Base-by-base conservation (phyloP, 2,888 invertebrate species). In the Bellardia bayeri region DNA sequence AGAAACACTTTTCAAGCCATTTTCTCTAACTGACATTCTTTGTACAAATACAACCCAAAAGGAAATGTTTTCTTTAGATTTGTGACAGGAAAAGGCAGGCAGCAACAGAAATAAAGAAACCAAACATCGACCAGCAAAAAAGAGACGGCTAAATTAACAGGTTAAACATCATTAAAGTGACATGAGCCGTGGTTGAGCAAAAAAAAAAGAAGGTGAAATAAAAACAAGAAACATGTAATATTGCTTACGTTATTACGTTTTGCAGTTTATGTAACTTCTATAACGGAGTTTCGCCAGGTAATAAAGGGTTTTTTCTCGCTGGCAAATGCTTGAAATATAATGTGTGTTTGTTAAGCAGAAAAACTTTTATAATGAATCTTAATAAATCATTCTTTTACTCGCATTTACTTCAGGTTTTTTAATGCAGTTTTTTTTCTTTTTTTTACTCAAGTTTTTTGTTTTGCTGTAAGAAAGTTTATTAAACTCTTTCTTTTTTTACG, bases 121-220 rank as follows among this genome's bases (percentile, higher is more conserved):
- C 11, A 23, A 23, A 23, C 23, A 23, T 23, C 23, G 23, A 23
- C 23, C 23, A 23, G 23, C 0, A 23, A n/a, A 23, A 64, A 16
- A 64, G 75, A 51, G 61, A 61, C 45, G 1, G 8, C 16, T 2
- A 74, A 86, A 82, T 85, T 83, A 80, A 86, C 88, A 88, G 85
- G 86, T 88, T 88, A 83, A 86, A 83, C 76, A 85, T 83, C 83
- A 88, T 86, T 85, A 83, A 86, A 82, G 66, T 86, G 88, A 86
- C 88, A 88, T 82, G 82, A 82, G 58, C 54, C 23, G 40, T 76
- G 37, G 23, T 33, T 58, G 16, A 40, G 45, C 33, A 63, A 23
- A 4, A 72, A 71, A 45, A 58, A 40, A 56, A 63, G 51, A 49
- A 49, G 45, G 61, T 37, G 23, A 14, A 30, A 45, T 11, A 42